phyloP scores from a whole-genome alignment of 2,113 vertebrate genomes.

The Procapra przewalskii region DNA sequence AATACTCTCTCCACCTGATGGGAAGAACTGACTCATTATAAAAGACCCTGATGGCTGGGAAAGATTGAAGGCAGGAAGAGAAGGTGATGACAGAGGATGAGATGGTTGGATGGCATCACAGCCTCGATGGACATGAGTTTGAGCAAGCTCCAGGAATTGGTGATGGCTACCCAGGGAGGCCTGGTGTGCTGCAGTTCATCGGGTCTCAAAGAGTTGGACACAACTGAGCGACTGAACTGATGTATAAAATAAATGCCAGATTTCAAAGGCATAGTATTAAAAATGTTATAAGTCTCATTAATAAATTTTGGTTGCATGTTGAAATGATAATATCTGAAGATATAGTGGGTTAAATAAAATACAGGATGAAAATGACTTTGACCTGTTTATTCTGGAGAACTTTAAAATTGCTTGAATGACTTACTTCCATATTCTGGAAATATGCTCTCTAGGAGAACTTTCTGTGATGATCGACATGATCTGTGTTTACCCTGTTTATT shows the following conservation, averaged over 20 bases:
- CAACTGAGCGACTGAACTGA: neutral
- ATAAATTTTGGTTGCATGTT: neutral
- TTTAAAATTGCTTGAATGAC: neutral
- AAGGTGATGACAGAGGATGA: neutral
- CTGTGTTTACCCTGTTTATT: neutral
- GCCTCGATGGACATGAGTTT: neutral
- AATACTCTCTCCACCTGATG: neutral
- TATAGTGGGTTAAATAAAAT: neutral
- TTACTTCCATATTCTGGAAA: neutral
- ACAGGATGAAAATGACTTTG: neutral
- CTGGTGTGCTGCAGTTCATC: neutral
- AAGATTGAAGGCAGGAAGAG: neutral
- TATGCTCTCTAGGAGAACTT: neutral
- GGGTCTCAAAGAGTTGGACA: neutral
- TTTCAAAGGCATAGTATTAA: neutral
- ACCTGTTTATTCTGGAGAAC: neutral
- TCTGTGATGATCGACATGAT: neutral
- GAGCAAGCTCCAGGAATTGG: neutral
- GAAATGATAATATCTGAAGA: neutral
- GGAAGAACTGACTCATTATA: neutral
- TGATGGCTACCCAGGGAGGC: neutral
- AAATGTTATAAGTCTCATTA: neutral
- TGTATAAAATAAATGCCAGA: neutral
- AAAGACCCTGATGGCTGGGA: neutral
- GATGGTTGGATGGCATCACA: neutral